Conservation (phyloP, 2,113 vertebrate species). For the Sylvicapra grimmia region DNA sequence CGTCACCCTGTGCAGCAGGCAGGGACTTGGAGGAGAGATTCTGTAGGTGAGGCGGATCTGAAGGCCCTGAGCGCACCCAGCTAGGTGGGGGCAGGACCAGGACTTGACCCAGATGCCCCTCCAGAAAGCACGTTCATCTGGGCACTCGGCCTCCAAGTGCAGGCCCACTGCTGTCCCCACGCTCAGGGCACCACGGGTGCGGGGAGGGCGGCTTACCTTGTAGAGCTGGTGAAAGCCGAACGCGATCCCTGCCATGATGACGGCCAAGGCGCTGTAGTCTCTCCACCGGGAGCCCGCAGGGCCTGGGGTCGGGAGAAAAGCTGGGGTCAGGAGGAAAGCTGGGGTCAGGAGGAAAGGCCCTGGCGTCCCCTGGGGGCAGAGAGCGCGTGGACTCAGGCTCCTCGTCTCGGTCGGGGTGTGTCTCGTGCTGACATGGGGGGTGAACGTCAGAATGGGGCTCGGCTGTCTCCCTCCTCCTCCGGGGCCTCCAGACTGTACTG, state of each 20-base stretch:
- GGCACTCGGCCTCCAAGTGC: rapidly evolving
- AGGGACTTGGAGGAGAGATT: background rate
- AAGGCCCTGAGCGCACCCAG: background rate
- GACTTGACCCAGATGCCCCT: rapidly evolving
- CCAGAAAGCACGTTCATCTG: rapidly evolving
- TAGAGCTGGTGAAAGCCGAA: constrained; percentile 97
- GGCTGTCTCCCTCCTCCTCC: background rate
- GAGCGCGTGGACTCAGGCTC: rapidly evolving
- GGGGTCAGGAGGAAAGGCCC: background rate
- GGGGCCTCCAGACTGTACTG: background rate
- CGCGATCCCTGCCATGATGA: constrained; percentile 93
- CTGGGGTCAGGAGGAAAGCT: background rate
- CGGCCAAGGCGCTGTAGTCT: constrained; percentile 92
- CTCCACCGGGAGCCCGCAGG: constrained; percentile 90
- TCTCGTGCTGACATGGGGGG: background rate
- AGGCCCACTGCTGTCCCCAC: rapidly evolving
- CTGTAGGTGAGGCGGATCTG: background rate
- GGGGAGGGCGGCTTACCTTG: constrained; percentile 78
- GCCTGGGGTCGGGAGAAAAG: constrained; percentile 72
- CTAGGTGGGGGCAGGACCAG: background rate
- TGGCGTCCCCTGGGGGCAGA: rapidly evolving
- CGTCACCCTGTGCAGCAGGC: background rate
- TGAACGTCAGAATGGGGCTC: rapidly evolving
- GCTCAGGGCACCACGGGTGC: background rate
- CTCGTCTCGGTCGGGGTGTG: background rate